Conservation (phyloP, 2,113 vertebrate species). For the Ageneiosus marmoratus region DNA sequence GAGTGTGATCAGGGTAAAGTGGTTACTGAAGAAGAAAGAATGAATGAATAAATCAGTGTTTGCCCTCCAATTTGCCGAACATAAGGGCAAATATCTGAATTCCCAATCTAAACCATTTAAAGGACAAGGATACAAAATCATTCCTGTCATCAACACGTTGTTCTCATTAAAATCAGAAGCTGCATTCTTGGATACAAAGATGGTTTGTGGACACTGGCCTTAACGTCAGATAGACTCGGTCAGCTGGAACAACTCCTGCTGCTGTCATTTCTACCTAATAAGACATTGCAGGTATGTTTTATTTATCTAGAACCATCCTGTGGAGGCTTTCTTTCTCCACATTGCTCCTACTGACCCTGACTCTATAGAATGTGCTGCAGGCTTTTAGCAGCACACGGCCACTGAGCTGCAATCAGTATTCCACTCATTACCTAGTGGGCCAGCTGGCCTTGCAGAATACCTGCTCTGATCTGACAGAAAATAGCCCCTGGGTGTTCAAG, state of each 20-base stretch:
- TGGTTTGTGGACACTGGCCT: background rate
- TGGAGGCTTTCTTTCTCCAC: background rate
- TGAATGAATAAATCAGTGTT: background rate
- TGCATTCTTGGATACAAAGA: background rate
- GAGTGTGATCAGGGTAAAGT: background rate
- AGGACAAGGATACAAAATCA: too few species aligned
- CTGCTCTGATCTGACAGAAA: constrained; percentile 20
- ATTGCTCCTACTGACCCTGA: background rate
- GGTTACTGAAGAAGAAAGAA: background rate
- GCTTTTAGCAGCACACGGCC: constrained; percentile 16
- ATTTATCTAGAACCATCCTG: background rate
- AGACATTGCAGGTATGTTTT: background rate
- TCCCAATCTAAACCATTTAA: too few species aligned
- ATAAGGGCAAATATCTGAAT: background rate
- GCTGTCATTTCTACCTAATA: background rate
- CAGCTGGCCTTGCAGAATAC: constrained; percentile 21
- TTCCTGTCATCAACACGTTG: background rate
- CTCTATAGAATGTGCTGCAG: background rate
- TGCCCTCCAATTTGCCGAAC: background rate
- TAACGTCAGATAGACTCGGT: background rate
- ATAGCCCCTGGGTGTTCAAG: constrained; percentile 1
- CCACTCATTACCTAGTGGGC: constrained; percentile 9
- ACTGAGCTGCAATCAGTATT: constrained; percentile 31
- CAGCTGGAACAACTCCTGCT: background rate
- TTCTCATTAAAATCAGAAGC: background rate